A percentile compares a stretch with the other conserved stretches of the same genome.
phyloP scores from a whole-genome alignment of 2,797 vertebrate species.

The Pangasius mekongensis region DNA sequence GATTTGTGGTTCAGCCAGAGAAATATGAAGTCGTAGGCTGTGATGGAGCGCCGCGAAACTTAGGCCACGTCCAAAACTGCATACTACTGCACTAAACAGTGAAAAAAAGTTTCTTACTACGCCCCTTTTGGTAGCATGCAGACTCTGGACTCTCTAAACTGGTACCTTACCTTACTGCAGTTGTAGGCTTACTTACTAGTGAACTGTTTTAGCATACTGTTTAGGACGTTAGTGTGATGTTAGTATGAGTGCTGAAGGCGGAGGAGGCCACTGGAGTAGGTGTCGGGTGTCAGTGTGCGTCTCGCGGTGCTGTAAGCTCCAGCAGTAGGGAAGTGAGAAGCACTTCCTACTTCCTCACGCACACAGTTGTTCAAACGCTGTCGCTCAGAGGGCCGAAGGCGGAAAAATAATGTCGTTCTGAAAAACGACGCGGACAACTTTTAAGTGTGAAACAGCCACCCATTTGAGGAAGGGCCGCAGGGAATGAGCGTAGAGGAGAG shows the following conservation, averaged over 20 bases:
- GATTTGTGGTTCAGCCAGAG: not conserved
- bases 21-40: not conserved
- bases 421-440: not conserved
- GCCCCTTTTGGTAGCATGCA: not conserved
- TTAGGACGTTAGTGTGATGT: not conserved
- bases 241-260: slow-evolving; percentile 41
- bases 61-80: not conserved
- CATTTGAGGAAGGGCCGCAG: not conserved
- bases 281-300: slow-evolving; percentile 74
- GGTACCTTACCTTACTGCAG: no score
- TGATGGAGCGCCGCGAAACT: not conserved
- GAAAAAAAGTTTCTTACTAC: not conserved
- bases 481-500: slow-evolving; percentile 29
- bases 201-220: no score
- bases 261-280: slow-evolving; percentile 39
- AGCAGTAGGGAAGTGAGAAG: slow-evolving; percentile 70
- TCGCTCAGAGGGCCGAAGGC: not conserved
- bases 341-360: slow-evolving; percentile 77
- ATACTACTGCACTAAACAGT: not conserved
- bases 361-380: slow-evolving; percentile 45
- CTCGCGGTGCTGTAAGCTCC: slow-evolving; percentile 46
- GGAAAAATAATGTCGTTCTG: slow-evolving; percentile 52
- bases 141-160: not conserved
- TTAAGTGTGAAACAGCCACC: not conserved
- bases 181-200: not conserved